phyloP scores from a whole-genome alignment of 1,140 invertebrate genomes.

The Metaphire vulgaris region DNA sequence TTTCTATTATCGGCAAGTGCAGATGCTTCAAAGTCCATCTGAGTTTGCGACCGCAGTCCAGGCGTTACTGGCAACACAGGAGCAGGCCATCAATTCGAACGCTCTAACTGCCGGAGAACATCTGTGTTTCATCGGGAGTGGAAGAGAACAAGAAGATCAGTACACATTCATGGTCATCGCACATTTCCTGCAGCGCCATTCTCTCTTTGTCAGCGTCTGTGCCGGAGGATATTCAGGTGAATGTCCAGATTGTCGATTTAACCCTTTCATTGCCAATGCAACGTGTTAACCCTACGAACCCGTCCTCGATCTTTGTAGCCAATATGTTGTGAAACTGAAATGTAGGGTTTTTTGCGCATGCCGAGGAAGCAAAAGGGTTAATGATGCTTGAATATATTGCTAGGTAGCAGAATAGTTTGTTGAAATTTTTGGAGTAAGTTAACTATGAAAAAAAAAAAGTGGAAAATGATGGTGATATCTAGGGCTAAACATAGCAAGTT shows the following conservation, averaged over 20 bases:
- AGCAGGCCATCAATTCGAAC: slow-evolving; percentile 41
- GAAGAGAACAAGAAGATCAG: slow-evolving; percentile 87
- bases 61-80: slow-evolving; percentile 78
- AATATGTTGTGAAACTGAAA: too few relatives aligned
- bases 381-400: too few relatives aligned
- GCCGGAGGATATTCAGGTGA: slow-evolving; percentile 78
- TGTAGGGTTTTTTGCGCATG: too few relatives aligned
- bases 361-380: too few relatives aligned
- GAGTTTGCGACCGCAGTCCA: slow-evolving; percentile 91
- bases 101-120: slow-evolving; percentile 89
- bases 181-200: slow-evolving; percentile 89
- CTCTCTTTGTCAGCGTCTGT: slow-evolving; percentile 83
- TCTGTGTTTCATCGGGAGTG: slow-evolving; percentile 92
- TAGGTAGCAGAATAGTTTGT: too few relatives aligned
- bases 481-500: too few relatives aligned
- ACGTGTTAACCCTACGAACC: neutral
- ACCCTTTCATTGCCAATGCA: slow-evolving; percentile 31
- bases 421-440: too few relatives aligned
- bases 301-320: slow-evolving; percentile 19
- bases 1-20: too few relatives aligned
- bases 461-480: too few relatives aligned
- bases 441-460: too few relatives aligned
- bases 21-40: slow-evolving; percentile 89
- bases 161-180: slow-evolving; percentile 98
- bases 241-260: slow-evolving; percentile 8